Percentiles rank a stretch among this genome's conserved stretches.
Evolutionary conservation across 2,888 invertebrate genomes (phyloP).

Genomic region (Rhodophaea formosa): DNA sequence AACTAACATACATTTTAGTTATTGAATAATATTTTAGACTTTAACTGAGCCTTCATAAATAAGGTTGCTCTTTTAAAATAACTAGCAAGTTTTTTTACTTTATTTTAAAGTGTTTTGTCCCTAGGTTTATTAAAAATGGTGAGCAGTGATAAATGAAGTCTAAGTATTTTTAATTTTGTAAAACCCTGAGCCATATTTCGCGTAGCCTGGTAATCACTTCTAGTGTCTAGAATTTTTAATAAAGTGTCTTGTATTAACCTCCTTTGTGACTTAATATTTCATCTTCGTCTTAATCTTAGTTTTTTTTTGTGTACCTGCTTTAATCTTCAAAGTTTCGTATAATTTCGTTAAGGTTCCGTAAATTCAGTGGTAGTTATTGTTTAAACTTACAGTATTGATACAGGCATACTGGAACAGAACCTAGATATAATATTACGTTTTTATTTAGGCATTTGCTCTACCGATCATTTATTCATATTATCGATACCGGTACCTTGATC

Average conservation of each 20-base stretch:
- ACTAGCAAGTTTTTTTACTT: not conserved
- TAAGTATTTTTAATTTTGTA: conserved; percentile 7
- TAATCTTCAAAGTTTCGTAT: not conserved
- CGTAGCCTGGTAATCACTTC: not conserved
- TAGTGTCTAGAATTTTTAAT: conserved; percentile 5
- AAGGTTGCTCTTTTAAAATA: not conserved
- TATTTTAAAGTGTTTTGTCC: not conserved
- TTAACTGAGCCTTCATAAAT: no score
- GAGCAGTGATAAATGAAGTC: conserved; percentile 4
- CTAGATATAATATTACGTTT: no score
- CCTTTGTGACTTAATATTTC: not conserved
- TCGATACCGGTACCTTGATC: no score
- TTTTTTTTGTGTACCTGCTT: not conserved
- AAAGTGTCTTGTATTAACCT: not conserved
- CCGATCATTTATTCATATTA: no score
- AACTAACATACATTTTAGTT: no score
- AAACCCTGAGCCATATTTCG: conserved; percentile 11
- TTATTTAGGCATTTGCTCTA: no score
- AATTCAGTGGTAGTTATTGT: no score
- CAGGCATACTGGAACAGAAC: no score
- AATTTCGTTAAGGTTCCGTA: no score
- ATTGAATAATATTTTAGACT: no score
- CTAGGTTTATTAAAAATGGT: not conserved
- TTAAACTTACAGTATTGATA: no score
- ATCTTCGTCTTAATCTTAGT: not conserved